These are phyloP conservation scores for Enoplosus armatus DNA, from an alignment of 2,797 vertebrate species.

Conservation along the genomic window DNA sequence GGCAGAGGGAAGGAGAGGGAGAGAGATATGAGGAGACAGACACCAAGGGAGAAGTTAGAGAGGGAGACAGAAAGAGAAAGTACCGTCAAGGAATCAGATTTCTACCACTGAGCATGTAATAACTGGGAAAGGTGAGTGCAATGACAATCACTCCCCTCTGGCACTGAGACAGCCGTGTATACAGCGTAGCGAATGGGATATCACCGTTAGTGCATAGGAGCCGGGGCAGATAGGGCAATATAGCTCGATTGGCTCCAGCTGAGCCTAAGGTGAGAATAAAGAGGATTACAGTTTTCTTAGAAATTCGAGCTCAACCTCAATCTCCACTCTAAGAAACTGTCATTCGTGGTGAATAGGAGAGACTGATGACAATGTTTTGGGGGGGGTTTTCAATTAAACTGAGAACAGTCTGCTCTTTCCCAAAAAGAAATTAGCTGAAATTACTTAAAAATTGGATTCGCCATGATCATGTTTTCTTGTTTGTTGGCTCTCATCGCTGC, in stretches of 20 bases:
- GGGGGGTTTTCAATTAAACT: conserved; percentile 11
- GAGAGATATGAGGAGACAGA: conserved; percentile 46
- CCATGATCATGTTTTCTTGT: conserved; percentile 19
- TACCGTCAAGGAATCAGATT: conserved; percentile 56
- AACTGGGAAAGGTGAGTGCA: conserved; percentile 74
- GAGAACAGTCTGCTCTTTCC: conserved; percentile 12
- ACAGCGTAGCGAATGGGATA: conserved; percentile 61
- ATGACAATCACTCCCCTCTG: conserved; percentile 73
- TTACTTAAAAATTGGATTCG: conserved; percentile 9
- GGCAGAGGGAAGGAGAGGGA: conserved; percentile 45
- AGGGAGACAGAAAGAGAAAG: conserved; percentile 33
- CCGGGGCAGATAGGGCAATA: conserved; percentile 57
- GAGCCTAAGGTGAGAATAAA: conserved; percentile 64
- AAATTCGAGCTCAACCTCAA: conserved; percentile 26
- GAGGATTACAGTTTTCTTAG: conserved; percentile 64
- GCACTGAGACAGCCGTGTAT: conserved; percentile 35
- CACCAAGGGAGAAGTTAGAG: conserved; percentile 42
- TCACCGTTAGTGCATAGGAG: conserved; percentile 50
- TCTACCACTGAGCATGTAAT: conserved; percentile 67
- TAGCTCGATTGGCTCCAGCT: conserved; percentile 63
- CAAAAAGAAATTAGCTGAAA: conserved; percentile 6
- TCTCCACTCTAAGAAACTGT: conserved; percentile 22
- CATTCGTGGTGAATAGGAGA: not conserved
- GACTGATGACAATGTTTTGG: not conserved
- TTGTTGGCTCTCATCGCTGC: conserved; percentile 30